Base-by-base conservation (phyloP, 2,888 invertebrate genomes). In the Cremastinae sp. region DNA sequence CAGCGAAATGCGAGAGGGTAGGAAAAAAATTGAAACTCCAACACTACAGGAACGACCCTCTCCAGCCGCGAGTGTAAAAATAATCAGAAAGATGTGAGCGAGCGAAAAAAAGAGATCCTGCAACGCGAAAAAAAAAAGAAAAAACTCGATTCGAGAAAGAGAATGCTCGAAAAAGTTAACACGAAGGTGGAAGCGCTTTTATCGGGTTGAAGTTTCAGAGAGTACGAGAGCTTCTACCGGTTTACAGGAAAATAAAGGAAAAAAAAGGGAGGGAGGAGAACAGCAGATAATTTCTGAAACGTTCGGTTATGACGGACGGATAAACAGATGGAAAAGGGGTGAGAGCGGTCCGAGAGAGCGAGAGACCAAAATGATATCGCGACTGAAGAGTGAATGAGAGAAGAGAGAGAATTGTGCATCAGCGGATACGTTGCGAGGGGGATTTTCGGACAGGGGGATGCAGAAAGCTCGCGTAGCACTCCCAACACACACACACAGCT, bases 201-300 rank as follows among this genome's bases (percentile, higher is more conserved):
- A 28, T 28, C 28, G 28, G 28, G 28, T 28, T 35, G 7, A 35
- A 35, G n/a, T 35, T 14, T 28, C 28, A 5, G 28, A 28, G 28
- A 28, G 28, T 28, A 2, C 28, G 28, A 28, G 28, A 28, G 39
- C 45, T 39, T 14, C 39, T 7, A 43, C 37, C n/a, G 56, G 10
- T 12, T 16, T 2, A 16, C 28, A 14, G 47, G 3, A n/a, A 45
- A 2, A n/a, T 1, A 39, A 8, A 16, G 16, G 10, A 39, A 2
- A 12, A 1, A 7, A 9, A 5, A 7, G 20, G 4, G 35, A 18
- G 2, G 12, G 56, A 47, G 20, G 20, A 35, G 53, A 73, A 53
- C 49, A 12, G 45, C 8, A 49, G 49, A 75, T 68, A 62, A 56
- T 72, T 75, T 65, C 47, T 71, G 47, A 66, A 75, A 28, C 65